These are phyloP conservation scores for Sarcophaga caerulescens DNA, from an alignment of 2,888 invertebrate genomes.

Conservation along the genomic window DNA sequence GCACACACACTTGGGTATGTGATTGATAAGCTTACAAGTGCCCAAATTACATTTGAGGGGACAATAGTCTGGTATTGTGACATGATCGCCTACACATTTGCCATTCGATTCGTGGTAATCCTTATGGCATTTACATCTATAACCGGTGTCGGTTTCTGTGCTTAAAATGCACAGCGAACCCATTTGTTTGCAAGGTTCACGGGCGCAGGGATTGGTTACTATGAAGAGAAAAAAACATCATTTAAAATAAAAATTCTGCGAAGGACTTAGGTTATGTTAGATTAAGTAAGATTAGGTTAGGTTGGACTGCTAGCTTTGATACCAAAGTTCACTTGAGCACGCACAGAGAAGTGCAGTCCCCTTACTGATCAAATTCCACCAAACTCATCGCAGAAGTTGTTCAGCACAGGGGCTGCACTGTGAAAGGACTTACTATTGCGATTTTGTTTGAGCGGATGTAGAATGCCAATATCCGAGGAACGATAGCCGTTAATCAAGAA, in stretches of 20 bases:
- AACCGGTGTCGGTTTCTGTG: conserved; percentile 79
- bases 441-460: conserved; percentile 86
- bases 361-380: too few relatives aligned
- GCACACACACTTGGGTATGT: conserved; percentile 85
- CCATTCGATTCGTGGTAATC: conserved; percentile 80
- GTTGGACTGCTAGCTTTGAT: too few relatives aligned
- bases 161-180: conserved; percentile 85
- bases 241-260: neutral
- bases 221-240: neutral
- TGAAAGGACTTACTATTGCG: conserved; percentile 79
- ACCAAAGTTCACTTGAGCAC: too few relatives aligned
- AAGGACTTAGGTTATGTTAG: too few relatives aligned
- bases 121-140: conserved; percentile 84
- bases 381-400: too few relatives aligned
- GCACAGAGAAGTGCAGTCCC: too few relatives aligned
- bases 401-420: too few relatives aligned
- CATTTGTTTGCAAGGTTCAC: conserved; percentile 83
- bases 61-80: conserved; percentile 81
- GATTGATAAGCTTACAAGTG: conserved; percentile 82
- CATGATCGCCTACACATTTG: conserved; percentile 75
- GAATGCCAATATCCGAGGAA: conserved; percentile 85
- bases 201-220: conserved; percentile 84
- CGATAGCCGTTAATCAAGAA: conserved; percentile 83
- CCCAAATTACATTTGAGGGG: conserved; percentile 85
- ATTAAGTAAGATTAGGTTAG: too few relatives aligned